Evolutionary conservation across 2,888 invertebrate genomes (phyloP).

Genomic region (Macrophya annulata): DNA sequence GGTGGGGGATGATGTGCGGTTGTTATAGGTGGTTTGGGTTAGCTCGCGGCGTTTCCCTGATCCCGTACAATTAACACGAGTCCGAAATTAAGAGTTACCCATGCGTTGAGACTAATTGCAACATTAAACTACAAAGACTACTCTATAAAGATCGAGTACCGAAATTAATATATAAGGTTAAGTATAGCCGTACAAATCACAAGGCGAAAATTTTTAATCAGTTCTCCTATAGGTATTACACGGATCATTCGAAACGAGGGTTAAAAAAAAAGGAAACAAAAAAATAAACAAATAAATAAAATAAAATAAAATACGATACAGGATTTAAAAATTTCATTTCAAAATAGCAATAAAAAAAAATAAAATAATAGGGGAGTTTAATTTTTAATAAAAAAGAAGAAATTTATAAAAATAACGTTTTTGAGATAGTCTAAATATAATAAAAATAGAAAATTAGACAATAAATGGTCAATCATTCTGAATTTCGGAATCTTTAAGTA

Average conservation of each 20-base stretch:
- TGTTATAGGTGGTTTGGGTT: constrained; percentile 8
- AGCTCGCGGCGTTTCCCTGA: not conserved
- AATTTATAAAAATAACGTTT: too few relatives aligned
- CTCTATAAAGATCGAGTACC: not conserved
- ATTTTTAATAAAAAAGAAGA: too few relatives aligned
- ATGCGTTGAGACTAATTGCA: constrained; percentile 43
- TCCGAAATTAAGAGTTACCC: constrained; percentile 22
- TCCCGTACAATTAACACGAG: constrained; percentile 2
- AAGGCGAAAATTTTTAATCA: constrained; percentile 31
- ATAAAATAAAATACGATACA: too few relatives aligned
- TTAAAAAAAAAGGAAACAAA: not conserved
- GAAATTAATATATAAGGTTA: not conserved
- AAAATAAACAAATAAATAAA: not conserved
- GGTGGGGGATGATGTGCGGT: not conserved
- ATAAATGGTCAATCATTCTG: not conserved
- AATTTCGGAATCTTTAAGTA: not conserved
- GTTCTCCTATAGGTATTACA: not conserved
- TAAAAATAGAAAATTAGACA: too few relatives aligned
- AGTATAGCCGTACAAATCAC: constrained; percentile 15
- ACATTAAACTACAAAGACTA: constrained; percentile 31
- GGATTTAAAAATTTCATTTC: too few relatives aligned
- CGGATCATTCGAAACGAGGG: not conserved
- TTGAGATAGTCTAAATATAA: too few relatives aligned
- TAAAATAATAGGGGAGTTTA: too few relatives aligned
- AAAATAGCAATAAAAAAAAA: too few relatives aligned